These are phyloP conservation scores for Podargus strigoides DNA, from an alignment of 2,797 vertebrate genomes.

Conservation along the genomic window DNA sequence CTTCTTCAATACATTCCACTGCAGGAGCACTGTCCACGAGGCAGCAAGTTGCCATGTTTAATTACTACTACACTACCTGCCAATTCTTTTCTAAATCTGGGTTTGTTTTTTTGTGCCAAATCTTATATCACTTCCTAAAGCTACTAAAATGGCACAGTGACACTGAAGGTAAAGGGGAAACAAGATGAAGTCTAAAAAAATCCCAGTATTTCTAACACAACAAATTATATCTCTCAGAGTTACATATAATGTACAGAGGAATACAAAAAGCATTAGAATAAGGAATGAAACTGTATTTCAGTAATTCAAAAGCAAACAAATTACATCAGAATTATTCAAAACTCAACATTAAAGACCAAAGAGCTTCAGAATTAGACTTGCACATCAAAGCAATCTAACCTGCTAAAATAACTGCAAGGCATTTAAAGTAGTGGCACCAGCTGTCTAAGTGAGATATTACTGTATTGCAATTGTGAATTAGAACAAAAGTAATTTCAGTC, in stretches of 20 bases:
- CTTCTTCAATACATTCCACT: not conserved
- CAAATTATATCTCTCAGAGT: not conserved
- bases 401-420: not conserved
- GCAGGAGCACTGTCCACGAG: not conserved
- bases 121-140: not conserved
- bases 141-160: not conserved
- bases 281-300: not conserved
- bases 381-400: not conserved
- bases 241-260: not conserved
- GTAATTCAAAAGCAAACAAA: not conserved
- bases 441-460: not conserved
- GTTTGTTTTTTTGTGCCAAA: not conserved
- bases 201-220: not conserved
- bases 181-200: not conserved
- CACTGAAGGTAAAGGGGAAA: not conserved
- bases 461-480: not conserved
- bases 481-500: not conserved
- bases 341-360: not conserved
- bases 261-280: not conserved
- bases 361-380: not conserved
- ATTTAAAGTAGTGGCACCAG: not conserved
- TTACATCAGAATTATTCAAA: not conserved
- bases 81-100: not conserved
- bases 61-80: not conserved
- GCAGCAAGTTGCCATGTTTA: not conserved